phyloP scores from a whole-genome alignment of 1,140 invertebrate species.

The Spodoptera frugiperda region DNA sequence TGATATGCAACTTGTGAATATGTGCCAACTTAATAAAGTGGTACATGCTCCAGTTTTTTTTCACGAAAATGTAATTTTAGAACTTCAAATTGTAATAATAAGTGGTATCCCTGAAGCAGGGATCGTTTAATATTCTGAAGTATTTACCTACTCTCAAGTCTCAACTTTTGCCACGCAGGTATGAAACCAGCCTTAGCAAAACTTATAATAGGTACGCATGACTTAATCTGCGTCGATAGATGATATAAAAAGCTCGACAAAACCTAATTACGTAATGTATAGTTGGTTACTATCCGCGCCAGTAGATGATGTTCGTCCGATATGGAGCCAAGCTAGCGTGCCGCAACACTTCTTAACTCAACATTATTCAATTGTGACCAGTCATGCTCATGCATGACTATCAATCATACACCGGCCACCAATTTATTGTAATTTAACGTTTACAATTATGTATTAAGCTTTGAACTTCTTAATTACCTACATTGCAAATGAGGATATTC shows the following conservation, averaged over 20 bases:
- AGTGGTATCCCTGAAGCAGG: no score
- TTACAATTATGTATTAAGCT: conserved; percentile 1
- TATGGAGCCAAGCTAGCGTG: conserved; percentile 14
- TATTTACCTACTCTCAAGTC: no score
- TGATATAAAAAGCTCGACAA: conserved; percentile 51
- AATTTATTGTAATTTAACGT: conserved; percentile 39
- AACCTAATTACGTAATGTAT: conserved; percentile 50
- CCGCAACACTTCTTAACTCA: conserved; percentile 35
- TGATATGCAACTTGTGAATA: no score
- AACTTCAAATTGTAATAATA: no score
- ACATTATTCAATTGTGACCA: conserved; percentile 44
- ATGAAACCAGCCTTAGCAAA: conserved; percentile 4
- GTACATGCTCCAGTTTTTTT: no score
- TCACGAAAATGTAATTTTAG: no score
- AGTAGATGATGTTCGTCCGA: conserved; percentile 25
- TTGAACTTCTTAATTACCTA: background rate
- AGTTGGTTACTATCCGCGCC: conserved; percentile 36
- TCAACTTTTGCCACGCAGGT: background rate
- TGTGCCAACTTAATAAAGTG: no score
- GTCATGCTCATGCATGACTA: conserved; percentile 41
- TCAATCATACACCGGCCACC: conserved; percentile 39
- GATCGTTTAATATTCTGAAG: no score
- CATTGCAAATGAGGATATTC: background rate
- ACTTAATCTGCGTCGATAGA: conserved; percentile 50
- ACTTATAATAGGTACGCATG: conserved; percentile 33